phyloP scores from a whole-genome alignment of 2,888 invertebrate species.

The Meghimatium bilineatum region DNA sequence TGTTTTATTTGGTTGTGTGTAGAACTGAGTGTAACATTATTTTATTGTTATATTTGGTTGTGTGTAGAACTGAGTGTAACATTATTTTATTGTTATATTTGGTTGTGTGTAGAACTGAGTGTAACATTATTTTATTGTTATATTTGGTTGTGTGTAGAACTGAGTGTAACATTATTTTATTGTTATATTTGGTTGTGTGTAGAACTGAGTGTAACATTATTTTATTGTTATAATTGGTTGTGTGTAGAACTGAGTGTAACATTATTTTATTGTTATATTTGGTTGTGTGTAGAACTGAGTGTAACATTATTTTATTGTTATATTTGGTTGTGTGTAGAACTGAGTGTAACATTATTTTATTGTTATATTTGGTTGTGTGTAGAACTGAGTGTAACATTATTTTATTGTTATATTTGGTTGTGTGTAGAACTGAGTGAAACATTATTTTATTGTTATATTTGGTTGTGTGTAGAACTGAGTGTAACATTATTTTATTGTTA shows the following conservation, averaged over 20 bases:
- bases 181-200: background rate
- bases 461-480: background rate
- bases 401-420: background rate
- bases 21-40: background rate
- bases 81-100: background rate
- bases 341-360: background rate
- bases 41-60: background rate
- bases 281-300: background rate
- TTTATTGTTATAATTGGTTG: background rate
- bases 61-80: background rate
- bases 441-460: background rate
- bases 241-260: background rate
- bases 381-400: background rate
- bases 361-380: background rate
- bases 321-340: background rate
- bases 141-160: background rate
- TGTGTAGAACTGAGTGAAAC: background rate
- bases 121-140: background rate
- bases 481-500: background rate
- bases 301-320: background rate
- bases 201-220: background rate
- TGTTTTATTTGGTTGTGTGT: background rate
- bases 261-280: background rate
- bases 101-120: background rate
- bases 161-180: background rate